Evolutionary conservation across 2,888 invertebrate genomes (phyloP).

Genomic region (Maniola hyperantus): DNA sequence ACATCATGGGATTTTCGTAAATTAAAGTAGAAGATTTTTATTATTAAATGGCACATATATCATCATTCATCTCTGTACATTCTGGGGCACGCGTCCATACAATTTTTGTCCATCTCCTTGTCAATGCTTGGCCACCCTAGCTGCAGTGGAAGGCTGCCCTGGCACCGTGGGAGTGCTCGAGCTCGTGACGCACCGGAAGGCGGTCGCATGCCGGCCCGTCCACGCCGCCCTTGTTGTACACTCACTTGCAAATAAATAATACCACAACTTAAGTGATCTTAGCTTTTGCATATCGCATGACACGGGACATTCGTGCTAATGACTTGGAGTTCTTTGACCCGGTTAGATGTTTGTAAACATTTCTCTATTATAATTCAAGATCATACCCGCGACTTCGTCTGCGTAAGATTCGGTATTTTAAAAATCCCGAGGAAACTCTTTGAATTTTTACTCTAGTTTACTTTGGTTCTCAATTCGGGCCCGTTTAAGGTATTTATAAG

Average conservation of each 20-base stretch:
- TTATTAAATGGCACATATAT: no score
- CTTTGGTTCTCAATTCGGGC: no score
- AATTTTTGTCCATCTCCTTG: no score
- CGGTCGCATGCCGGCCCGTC: conserved; percentile 39
- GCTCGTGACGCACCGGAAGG: conserved; percentile 45
- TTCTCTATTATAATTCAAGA: not conserved
- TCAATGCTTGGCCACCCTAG: not conserved
- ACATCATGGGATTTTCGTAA: no score
- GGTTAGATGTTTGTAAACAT: conserved; percentile 24
- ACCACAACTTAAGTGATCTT: not conserved
- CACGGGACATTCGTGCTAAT: not conserved
- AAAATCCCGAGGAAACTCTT: no score
- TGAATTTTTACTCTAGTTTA: no score
- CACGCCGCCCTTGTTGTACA: conserved; percentile 6
- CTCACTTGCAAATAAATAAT: not conserved
- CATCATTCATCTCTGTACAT: no score
- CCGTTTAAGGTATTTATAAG: no score
- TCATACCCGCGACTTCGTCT: no score
- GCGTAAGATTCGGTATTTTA: no score
- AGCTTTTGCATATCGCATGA: not conserved
- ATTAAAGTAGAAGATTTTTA: no score
- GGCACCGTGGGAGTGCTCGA: conserved; percentile 34
- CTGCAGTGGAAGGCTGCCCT: conserved; percentile 18
- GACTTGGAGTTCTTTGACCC: conserved; percentile 24
- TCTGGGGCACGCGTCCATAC: no score